Conservation (phyloP, 53 echinoderm and acorn worm species). For the Luidia sarsii region DNA sequence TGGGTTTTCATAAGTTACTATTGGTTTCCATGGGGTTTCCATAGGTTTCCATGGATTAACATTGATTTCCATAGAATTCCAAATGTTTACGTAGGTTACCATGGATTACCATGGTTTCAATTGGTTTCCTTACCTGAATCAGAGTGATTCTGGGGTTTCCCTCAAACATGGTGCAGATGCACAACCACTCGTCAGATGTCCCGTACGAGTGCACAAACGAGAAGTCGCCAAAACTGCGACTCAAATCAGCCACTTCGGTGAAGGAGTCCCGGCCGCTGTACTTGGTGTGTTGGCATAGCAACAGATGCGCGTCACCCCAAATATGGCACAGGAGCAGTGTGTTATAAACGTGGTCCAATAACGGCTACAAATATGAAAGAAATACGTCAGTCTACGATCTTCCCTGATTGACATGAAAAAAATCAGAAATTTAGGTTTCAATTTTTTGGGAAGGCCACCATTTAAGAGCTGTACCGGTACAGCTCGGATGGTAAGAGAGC, state of each 20-base stretch:
- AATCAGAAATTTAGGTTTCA: too few species aligned
- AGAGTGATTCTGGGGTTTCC: not conserved
- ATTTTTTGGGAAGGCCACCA: too few species aligned
- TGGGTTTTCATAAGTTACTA: too few species aligned
- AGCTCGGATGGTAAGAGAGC: too few species aligned
- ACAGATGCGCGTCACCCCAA: constrained; percentile 66
- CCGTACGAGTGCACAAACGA: constrained; percentile 47
- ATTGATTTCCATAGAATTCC: too few species aligned
- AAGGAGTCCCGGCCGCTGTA: not conserved
- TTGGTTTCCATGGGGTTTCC: too few species aligned
- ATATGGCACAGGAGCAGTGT: constrained; percentile 63
- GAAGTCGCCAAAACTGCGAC: not conserved
- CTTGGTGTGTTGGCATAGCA: constrained; percentile 66
- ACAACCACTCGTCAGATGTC: constrained; percentile 26
- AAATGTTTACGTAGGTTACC: too few species aligned
- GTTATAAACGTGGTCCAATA: constrained; percentile 2
- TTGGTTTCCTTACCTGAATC: constrained; percentile 4
- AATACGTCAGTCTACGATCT: too few species aligned
- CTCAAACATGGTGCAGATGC: not conserved
- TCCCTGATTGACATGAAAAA: too few species aligned
- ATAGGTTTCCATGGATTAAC: too few species aligned
- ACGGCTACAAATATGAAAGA: constrained; percentile 7
- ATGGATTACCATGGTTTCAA: too few species aligned
- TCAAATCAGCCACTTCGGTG: not conserved
- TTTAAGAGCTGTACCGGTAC: too few species aligned